phyloP scores from a whole-genome alignment of 1,140 invertebrate genomes.

The Bombus ignitus region DNA sequence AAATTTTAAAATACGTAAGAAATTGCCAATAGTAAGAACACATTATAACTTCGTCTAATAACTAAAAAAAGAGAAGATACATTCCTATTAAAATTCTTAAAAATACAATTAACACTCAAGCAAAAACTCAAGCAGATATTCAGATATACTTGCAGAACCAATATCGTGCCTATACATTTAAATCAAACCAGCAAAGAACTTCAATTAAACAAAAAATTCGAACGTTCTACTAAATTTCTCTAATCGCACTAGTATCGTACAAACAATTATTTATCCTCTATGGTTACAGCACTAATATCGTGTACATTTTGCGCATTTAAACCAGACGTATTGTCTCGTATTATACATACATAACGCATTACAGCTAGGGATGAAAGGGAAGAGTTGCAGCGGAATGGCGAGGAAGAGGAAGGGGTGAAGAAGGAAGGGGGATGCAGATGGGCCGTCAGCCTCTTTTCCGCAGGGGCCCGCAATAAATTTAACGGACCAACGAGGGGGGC shows the following conservation, averaged over 20 bases:
- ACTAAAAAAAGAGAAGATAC: background rate
- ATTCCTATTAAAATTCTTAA: no score
- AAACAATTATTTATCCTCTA: background rate
- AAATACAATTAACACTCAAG: no score
- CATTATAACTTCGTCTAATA: no score
- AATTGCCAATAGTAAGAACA: no score
- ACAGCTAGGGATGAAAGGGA: background rate
- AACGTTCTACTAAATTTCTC: background rate
- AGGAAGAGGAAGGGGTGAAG: background rate
- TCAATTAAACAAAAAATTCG: background rate
- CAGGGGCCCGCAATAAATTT: constrained; percentile 78
- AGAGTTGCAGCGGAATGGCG: background rate
- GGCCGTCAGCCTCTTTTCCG: constrained; percentile 69
- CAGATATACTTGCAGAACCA: no score
- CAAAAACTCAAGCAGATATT: no score
- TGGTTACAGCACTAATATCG: background rate
- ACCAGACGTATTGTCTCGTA: background rate
- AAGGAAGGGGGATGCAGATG: constrained; percentile 59
- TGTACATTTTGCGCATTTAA: background rate
- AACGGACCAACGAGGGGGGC: constrained; percentile 75
- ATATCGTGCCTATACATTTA: no score
- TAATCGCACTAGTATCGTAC: background rate
- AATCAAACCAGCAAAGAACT: background rate
- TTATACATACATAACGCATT: background rate
- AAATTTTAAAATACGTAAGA: no score